A percentile compares a stretch with the other conserved stretches of the same genome.
Evolutionary conservation across 2,888 invertebrate species (phyloP).

Genomic region (Arctia plantaginis): DNA sequence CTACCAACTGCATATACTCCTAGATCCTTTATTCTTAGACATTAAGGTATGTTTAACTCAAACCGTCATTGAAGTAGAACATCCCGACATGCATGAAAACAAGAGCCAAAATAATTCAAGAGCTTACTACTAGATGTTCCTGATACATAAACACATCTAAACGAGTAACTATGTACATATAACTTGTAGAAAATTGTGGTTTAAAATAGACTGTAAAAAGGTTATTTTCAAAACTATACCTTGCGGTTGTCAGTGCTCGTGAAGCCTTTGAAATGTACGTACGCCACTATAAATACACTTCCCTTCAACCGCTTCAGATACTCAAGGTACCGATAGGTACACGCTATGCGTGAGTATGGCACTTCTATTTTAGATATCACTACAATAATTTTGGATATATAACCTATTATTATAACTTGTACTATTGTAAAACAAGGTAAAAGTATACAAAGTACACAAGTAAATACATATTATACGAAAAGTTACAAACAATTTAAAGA

Average conservation of each 20-base stretch:
- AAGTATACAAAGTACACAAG: too few relatives aligned
- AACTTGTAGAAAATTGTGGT: background rate
- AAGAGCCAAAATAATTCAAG: background rate
- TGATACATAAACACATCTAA: background rate
- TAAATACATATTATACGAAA: too few relatives aligned
- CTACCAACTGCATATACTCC: background rate
- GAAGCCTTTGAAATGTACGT: conserved; percentile 61
- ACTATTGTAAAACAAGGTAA: background rate
- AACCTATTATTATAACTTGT: background rate
- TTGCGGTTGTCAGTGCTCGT: conserved; percentile 32
- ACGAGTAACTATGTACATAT: background rate
- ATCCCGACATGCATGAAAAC: background rate
- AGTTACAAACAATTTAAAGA: too few relatives aligned
- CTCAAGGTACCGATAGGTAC: conserved; percentile 8
- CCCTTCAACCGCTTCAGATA: conserved; percentile 36
- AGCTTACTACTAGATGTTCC: background rate
- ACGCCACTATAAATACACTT: conserved; percentile 55
- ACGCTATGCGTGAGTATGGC: background rate
- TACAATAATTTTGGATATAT: background rate
- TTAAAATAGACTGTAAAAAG: background rate
- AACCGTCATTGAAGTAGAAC: background rate
- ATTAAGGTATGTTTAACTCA: background rate
- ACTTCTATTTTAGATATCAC: background rate
- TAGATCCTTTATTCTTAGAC: background rate
- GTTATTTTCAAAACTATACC: conserved; percentile 6